These are phyloP conservation scores for Tolmerus cingulatus DNA, from an alignment of 2,888 invertebrate genomes.

Conservation along the genomic window DNA sequence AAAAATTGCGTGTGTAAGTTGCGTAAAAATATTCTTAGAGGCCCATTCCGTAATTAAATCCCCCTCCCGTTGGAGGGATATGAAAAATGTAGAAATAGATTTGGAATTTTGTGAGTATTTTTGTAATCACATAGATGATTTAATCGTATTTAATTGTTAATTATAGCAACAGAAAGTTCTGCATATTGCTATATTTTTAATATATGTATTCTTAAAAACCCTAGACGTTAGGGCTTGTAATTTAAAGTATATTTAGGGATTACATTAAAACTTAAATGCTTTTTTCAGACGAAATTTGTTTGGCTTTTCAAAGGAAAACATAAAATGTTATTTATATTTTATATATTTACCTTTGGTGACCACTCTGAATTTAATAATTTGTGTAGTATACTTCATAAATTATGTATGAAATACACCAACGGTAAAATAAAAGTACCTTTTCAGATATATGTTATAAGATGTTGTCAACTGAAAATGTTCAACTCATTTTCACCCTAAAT, in stretches of 20 bases:
- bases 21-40: neutral
- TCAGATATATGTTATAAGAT: neutral
- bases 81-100: neutral
- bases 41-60: neutral
- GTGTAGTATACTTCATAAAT: neutral
- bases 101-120: neutral
- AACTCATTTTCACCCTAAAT: neutral
- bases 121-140: neutral
- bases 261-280: too few relatives aligned
- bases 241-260: too few relatives aligned
- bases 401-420: neutral
- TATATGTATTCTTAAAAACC: too few relatives aligned
- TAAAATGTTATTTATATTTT: too few relatives aligned
- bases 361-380: too few relatives aligned
- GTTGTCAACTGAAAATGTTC: neutral
- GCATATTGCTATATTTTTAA: too few relatives aligned
- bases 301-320: neutral
- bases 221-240: too few relatives aligned
- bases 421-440: neutral
- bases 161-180: neutral
- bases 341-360: too few relatives aligned
- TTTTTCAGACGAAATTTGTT: neutral
- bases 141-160: neutral
- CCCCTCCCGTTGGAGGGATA: neutral
- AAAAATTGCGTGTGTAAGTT: neutral